Percentiles rank a stretch among this genome's conserved stretches.
Conservation (phyloP, 2,888 invertebrate genomes). For the Taphrorychus bicolor region DNA sequence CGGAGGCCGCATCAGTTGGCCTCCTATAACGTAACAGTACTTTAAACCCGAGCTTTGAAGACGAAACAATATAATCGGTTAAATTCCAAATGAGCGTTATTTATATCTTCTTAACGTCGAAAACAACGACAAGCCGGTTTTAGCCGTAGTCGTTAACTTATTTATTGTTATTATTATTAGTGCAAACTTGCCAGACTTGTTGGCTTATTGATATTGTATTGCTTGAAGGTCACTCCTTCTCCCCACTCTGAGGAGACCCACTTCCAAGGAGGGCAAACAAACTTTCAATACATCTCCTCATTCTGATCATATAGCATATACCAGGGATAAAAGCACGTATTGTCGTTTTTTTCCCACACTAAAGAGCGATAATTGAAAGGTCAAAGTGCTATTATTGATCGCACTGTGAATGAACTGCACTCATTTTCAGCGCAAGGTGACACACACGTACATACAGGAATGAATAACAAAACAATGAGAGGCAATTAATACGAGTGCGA, state of each 20-base stretch:
- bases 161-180: no score
- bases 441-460: slow-evolving; percentile 4
- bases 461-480: slow-evolving; percentile 4
- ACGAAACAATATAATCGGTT: no score
- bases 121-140: background rate
- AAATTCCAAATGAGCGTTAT: background rate
- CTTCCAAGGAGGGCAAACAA: background rate
- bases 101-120: no score
- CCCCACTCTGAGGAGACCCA: no score
- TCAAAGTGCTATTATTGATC: slow-evolving; percentile 8
- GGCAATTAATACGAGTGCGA: slow-evolving; percentile 6
- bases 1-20: no score
- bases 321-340: background rate
- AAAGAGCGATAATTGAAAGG: slow-evolving; percentile 6
- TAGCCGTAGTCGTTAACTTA: background rate
- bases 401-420: slow-evolving; percentile 1
- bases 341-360: background rate
- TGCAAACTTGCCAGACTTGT: no score
- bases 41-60: no score
- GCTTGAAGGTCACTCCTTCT: no score
- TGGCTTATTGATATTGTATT: no score
- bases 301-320: no score
- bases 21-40: slow-evolving; percentile 1
- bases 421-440: slow-evolving; percentile 5
- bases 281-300: no score